Evolutionary conservation across 35 echinoderm and acorn worm genomes (phyloP).

Genomic region (Ptychodera flava): DNA sequence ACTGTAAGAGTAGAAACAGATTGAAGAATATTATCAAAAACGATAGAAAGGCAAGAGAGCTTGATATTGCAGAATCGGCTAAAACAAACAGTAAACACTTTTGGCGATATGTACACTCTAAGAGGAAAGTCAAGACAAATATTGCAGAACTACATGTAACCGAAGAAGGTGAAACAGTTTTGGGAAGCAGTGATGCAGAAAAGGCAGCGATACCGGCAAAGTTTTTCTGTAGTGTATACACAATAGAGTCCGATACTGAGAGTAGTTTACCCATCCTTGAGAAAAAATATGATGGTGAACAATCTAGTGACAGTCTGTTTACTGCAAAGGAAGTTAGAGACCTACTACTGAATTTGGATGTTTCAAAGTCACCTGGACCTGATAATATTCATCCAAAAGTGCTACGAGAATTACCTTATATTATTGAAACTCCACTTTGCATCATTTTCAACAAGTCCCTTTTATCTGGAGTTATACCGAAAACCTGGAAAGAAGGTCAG

Average conservation of each 20-base stretch:
- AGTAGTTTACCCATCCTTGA: neutral
- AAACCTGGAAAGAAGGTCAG: neutral
- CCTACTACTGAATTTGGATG: neutral
- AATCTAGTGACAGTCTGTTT: neutral
- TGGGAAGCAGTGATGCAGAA: slow-evolving; percentile 19
- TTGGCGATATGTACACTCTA: slow-evolving; percentile 26
- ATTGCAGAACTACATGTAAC: neutral
- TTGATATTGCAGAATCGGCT: neutral
- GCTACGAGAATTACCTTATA: slow-evolving; percentile 7
- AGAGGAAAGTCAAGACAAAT: neutral
- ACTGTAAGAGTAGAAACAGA: neutral
- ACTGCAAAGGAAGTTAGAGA: too few species aligned
- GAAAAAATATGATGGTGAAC: neutral
- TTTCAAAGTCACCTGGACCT: neutral
- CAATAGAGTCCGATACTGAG: slow-evolving; percentile 7
- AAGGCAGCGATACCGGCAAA: slow-evolving; percentile 25
- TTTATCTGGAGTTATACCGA: neutral
- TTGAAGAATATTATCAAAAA: neutral
- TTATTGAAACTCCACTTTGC: neutral
- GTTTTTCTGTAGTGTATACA: slow-evolving; percentile 40
- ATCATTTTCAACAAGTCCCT: slow-evolving; percentile 4
- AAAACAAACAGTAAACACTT: neutral
- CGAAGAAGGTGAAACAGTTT: neutral
- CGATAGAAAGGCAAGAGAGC: neutral
- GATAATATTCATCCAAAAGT: slow-evolving; percentile 9